Evolutionary conservation across 2,797 vertebrate species (phyloP).

Genomic region (Aphelocoma californica): DNA sequence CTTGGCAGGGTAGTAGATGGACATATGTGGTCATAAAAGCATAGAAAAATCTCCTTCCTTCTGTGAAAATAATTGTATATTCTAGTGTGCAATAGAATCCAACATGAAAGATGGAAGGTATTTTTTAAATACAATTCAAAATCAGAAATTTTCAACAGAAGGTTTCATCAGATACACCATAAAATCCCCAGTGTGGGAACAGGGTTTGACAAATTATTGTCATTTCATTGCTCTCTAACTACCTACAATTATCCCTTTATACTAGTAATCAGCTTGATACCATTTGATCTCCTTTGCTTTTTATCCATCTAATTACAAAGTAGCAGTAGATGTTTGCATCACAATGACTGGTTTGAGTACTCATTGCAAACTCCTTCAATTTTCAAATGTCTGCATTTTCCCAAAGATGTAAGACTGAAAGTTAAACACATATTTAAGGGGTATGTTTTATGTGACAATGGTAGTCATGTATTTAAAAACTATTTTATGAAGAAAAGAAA

Average conservation of each 20-base stretch:
- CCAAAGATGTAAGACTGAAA: neutral
- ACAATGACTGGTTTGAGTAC: neutral
- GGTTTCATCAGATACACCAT: neutral
- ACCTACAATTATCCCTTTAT: conserved; percentile 2
- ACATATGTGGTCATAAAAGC: neutral
- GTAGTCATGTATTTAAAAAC: neutral
- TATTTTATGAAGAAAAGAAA: neutral
- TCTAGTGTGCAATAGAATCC: neutral
- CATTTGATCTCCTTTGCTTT: conserved; percentile 15
- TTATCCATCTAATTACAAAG: conserved; percentile 21
- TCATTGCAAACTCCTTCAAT: neutral
- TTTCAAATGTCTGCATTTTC: neutral
- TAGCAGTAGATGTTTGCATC: neutral
- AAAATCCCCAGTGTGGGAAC: neutral
- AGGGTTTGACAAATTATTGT: conserved; percentile 12
- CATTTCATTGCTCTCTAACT: neutral
- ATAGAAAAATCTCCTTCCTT: neutral
- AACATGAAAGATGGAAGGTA: neutral
- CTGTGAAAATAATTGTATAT: neutral
- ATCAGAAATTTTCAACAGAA: conserved; percentile 7
- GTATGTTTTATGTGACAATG: neutral
- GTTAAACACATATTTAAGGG: neutral
- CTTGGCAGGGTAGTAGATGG: neutral
- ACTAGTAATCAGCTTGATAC: neutral
- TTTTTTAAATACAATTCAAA: neutral